These are phyloP conservation scores for Agrilus cyanescens DNA, from an alignment of 2,888 invertebrate species.

Conservation along the genomic window DNA sequence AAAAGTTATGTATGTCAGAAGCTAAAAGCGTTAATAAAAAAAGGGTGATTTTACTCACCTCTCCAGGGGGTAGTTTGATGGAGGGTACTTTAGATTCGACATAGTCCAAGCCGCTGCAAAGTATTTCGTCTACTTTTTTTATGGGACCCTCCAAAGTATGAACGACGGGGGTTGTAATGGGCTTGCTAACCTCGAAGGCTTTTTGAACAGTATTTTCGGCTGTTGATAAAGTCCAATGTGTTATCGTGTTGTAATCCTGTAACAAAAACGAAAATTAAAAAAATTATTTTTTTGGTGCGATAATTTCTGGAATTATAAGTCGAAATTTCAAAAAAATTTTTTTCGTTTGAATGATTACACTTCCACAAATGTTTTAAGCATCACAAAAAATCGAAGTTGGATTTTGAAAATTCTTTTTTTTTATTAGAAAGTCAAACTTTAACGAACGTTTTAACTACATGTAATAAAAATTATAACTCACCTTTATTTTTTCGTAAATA, in stretches of 20 bases:
- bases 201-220: constrained; percentile 42
- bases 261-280: constrained; percentile 2
- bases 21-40: background rate
- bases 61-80: constrained; percentile 42
- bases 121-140: constrained; percentile 40
- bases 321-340: too few relatives aligned
- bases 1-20: too few relatives aligned
- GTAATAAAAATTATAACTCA: constrained; percentile 25
- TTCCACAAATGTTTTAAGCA: background rate
- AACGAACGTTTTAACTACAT: too few relatives aligned
- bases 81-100: constrained; percentile 45
- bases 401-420: too few relatives aligned
- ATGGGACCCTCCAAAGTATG: constrained; percentile 42
- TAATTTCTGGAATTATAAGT: too few relatives aligned
- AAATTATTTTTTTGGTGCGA: background rate
- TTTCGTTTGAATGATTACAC: too few relatives aligned
- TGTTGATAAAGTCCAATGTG: constrained; percentile 43
- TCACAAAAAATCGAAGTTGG: background rate
- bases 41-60: constrained; percentile 29
- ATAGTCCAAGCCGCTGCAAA: constrained; percentile 43
- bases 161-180: constrained; percentile 39
- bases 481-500: constrained; percentile 47
- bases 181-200: constrained; percentile 40
- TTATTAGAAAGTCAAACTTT: too few relatives aligned
- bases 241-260: constrained; percentile 39